A percentile compares a stretch with the other conserved stretches of the same genome.
phyloP scores from a whole-genome alignment of 1,140 invertebrate genomes.

The Drosophila yakuba region DNA sequence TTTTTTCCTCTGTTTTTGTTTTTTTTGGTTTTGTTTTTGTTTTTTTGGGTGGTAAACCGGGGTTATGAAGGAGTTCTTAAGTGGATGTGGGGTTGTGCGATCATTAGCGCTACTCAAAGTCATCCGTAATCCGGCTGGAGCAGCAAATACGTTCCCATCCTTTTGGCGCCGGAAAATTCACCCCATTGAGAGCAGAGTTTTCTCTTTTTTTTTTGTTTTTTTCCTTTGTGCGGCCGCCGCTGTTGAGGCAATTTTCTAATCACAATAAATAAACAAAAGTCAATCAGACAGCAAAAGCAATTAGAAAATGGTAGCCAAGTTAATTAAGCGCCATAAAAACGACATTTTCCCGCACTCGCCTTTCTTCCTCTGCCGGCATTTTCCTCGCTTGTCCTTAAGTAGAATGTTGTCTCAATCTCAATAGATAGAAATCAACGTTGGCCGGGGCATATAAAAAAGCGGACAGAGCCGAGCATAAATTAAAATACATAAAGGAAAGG shows the following conservation, averaged over 20 bases:
- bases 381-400: conserved; percentile 51
- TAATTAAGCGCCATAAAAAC: conserved; percentile 82
- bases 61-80: not conserved
- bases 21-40: no score
- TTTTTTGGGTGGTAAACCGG: not conserved
- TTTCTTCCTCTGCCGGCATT: conserved; percentile 11
- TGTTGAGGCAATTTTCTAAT: conserved; percentile 56
- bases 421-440: conserved; percentile 77
- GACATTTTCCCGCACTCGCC: conserved; percentile 47
- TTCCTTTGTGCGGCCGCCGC: conserved; percentile 7
- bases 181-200: conserved; percentile 1
- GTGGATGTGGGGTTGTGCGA: conserved; percentile 21
- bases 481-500: conserved; percentile 79
- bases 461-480: conserved; percentile 68
- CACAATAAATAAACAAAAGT: conserved; percentile 82
- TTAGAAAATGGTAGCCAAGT: conserved; percentile 78
- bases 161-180: not conserved
- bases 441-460: conserved; percentile 40
- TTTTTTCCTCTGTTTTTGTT: conserved; percentile 1
- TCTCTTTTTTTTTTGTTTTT: not conserved
- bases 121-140: conserved; percentile 26
- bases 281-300: conserved; percentile 76
- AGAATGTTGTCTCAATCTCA: conserved; percentile 75
- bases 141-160: not conserved
- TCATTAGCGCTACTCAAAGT: conserved; percentile 44